These are phyloP conservation scores for Aporophyla nigra DNA, from an alignment of 2,888 invertebrate genomes.

Conservation along the genomic window DNA sequence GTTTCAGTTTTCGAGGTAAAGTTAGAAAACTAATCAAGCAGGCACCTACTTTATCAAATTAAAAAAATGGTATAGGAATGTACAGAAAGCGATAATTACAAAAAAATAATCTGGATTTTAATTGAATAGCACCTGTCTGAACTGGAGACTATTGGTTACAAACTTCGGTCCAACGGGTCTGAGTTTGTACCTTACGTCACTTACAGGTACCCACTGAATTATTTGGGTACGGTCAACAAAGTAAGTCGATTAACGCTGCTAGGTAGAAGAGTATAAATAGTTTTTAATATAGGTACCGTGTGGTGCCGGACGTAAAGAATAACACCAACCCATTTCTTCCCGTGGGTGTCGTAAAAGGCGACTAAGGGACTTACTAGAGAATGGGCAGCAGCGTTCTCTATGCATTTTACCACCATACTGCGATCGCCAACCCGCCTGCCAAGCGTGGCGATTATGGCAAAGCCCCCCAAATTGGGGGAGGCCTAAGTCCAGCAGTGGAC, in stretches of 20 bases:
- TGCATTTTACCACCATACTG: too few species aligned
- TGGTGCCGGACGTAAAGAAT: too few species aligned
- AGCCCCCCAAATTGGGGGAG: too few species aligned
- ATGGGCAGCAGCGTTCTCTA: too few species aligned
- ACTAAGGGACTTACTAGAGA: too few species aligned
- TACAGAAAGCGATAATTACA: neutral
- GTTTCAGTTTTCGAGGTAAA: constrained; percentile 40
- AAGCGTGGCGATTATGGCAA: too few species aligned
- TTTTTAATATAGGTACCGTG: too few species aligned
- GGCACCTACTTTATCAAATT: neutral
- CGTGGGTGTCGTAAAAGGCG: too few species aligned
- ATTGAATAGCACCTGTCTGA: neutral
- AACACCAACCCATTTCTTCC: too few species aligned
- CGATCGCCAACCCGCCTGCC: too few species aligned
- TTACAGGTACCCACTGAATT: constrained; percentile 1
- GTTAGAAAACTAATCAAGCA: constrained; percentile 33
- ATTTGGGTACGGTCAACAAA: constrained; percentile 1
- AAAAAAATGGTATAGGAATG: constrained; percentile 16
- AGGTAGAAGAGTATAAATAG: too few species aligned
- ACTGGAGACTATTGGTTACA: neutral
- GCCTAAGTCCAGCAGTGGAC: too few species aligned
- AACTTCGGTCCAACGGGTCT: neutral
- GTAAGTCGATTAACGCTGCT: neutral
- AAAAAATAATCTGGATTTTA: neutral
- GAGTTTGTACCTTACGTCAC: neutral